Evolutionary conservation across 2,797 vertebrate species (phyloP).

Genomic region (Dendrocincla tyrannina): DNA sequence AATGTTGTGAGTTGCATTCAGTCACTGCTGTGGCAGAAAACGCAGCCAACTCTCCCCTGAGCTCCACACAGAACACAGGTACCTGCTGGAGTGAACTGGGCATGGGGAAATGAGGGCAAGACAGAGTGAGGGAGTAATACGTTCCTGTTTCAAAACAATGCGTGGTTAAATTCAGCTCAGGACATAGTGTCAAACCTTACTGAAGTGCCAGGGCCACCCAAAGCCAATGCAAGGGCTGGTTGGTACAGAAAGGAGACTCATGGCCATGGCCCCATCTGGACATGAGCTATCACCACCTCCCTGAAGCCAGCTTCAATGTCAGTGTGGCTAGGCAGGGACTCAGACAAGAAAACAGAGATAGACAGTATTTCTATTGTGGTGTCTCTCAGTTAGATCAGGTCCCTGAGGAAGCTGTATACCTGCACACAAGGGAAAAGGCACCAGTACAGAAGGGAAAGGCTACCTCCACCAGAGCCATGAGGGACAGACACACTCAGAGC

Average conservation of each 20-base stretch:
- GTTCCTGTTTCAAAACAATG: neutral
- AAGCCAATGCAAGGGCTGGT: neutral
- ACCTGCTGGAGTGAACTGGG: neutral
- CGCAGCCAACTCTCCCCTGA: neutral
- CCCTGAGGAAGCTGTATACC: neutral
- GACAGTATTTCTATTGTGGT: rapidly evolving
- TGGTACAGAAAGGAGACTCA: neutral
- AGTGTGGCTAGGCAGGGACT: neutral
- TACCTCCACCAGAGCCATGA: neutral
- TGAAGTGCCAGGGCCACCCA: neutral
- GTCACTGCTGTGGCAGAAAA: neutral
- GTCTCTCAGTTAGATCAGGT: neutral
- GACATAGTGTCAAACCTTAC: neutral
- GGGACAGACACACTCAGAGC: neutral
- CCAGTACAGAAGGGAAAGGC: neutral
- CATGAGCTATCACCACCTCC: neutral
- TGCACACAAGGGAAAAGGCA: neutral
- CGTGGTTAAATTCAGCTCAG: neutral
- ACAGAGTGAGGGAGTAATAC: neutral
- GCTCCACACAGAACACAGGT: neutral
- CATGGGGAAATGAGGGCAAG: neutral
- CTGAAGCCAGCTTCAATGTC: rapidly evolving
- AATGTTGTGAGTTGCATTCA: rapidly evolving
- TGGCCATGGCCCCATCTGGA: neutral
- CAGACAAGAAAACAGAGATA: neutral